Percentiles rank a stretch among this genome's conserved stretches.
These are phyloP conservation scores for Syrista parreyssii DNA, from an alignment of 2,888 invertebrate genomes.

Conservation along the genomic window DNA sequence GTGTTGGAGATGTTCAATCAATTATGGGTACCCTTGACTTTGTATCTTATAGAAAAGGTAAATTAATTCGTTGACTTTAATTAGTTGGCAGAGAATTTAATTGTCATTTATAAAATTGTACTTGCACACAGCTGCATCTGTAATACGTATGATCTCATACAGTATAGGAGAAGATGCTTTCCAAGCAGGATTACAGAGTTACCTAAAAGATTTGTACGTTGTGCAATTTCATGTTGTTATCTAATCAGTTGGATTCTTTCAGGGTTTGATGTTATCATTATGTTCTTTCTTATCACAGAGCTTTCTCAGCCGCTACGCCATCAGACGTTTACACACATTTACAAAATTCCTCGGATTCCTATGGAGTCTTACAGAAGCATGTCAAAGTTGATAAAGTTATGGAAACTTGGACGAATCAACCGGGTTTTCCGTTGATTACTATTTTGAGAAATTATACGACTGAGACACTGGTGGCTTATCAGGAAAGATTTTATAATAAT, in stretches of 20 bases:
- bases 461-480: slow-evolving; percentile 30
- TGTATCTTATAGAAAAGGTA: slow-evolving; percentile 75
- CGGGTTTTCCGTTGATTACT: slow-evolving; percentile 63
- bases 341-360: background rate
- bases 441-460: slow-evolving; percentile 48
- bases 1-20: slow-evolving; percentile 68
- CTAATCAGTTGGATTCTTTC: background rate
- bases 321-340: background rate
- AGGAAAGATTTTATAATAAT: slow-evolving; percentile 24
- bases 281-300: slow-evolving; percentile 55
- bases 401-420: slow-evolving; percentile 66
- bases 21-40: slow-evolving; percentile 70
- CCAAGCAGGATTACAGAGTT: slow-evolving; percentile 68
- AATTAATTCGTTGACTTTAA: background rate
- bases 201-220: slow-evolving; percentile 65
- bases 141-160: slow-evolving; percentile 71
- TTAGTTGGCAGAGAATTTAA: background rate
- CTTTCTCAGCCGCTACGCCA: slow-evolving; percentile 47
- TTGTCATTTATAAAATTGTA: background rate
- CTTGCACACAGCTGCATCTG: slow-evolving; percentile 52
- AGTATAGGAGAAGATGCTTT: slow-evolving; percentile 70
- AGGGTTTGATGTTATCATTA: slow-evolving; percentile 58
- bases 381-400: slow-evolving; percentile 32
- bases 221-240: background rate
- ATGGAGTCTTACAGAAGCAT: background rate